phyloP scores from a whole-genome alignment of 2,797 vertebrate genomes.

The Pseudochirops cupreus region DNA sequence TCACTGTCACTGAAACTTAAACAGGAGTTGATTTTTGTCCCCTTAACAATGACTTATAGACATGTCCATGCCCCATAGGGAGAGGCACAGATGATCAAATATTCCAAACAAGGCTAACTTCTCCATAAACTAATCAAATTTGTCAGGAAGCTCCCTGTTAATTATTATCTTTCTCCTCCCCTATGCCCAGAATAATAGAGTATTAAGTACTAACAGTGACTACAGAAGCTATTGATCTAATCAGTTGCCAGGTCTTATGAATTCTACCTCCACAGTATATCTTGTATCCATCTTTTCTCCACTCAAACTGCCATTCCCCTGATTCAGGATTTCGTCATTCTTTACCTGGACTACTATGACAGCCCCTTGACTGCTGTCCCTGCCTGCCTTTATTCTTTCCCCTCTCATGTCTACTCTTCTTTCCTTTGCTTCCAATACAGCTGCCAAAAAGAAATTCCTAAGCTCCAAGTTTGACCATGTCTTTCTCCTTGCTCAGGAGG shows the following conservation, averaged over 20 bases:
- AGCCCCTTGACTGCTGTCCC: too few relatives aligned
- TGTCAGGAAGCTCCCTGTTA: background rate
- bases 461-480: too few relatives aligned
- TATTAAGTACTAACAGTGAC: background rate
- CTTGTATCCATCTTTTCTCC: background rate
- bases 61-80: background rate
- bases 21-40: background rate
- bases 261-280: background rate
- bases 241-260: background rate
- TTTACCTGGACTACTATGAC: too few relatives aligned
- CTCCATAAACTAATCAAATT: background rate
- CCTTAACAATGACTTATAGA: background rate
- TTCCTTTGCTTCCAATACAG: too few relatives aligned
- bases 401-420: too few relatives aligned
- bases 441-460: too few relatives aligned
- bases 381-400: too few relatives aligned
- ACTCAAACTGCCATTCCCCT: background rate
- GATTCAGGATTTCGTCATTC: background rate
- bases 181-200: background rate
- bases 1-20: background rate
- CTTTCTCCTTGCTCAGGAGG: too few relatives aligned
- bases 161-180: background rate
- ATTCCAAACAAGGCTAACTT: background rate
- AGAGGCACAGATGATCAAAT: background rate
- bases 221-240: background rate